Evolutionary conservation across 2,888 invertebrate genomes (phyloP).

Genomic region (Volucella inflata): DNA sequence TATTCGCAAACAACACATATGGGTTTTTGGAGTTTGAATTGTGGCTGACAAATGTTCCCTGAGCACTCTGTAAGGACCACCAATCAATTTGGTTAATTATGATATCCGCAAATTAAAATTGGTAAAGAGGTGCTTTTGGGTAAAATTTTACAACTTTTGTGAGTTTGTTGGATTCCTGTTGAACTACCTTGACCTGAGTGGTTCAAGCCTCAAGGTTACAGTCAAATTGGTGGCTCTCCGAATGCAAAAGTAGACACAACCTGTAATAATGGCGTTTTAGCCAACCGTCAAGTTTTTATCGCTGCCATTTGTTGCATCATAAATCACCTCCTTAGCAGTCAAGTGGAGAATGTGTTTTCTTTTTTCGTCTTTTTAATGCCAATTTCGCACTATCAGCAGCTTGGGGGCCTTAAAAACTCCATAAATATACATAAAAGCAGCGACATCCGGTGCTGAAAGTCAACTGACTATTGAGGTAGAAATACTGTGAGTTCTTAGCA

Average conservation of each 20-base stretch:
- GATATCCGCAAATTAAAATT: too few relatives aligned
- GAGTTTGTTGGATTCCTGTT: too few relatives aligned
- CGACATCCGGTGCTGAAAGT: conserved; percentile 60
- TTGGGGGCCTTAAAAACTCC: conserved; percentile 45
- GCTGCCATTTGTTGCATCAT: conserved; percentile 59
- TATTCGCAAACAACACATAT: not conserved
- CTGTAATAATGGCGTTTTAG: conserved; percentile 3
- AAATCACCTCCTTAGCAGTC: conserved; percentile 62
- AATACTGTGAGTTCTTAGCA: not conserved
- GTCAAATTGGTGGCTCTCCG: too few relatives aligned
- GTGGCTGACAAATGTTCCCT: too few relatives aligned
- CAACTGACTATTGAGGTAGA: conserved; percentile 59
- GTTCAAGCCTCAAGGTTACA: too few relatives aligned
- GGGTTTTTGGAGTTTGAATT: too few relatives aligned
- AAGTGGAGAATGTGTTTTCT: conserved; percentile 45
- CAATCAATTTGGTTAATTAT: too few relatives aligned
- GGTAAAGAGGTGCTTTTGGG: too few relatives aligned
- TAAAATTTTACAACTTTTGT: too few relatives aligned
- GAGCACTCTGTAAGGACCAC: too few relatives aligned
- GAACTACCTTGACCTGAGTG: too few relatives aligned
- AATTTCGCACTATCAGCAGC: conserved; percentile 64
- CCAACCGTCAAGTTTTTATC: conserved; percentile 52
- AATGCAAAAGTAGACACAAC: too few relatives aligned
- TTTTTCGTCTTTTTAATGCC: conserved; percentile 44
- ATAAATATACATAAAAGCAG: conserved; percentile 56